Evolutionary conservation across 2,888 invertebrate species (phyloP), one percentile per base, ranked within the genome.

Genomic region (Erebia palarica): DNA sequence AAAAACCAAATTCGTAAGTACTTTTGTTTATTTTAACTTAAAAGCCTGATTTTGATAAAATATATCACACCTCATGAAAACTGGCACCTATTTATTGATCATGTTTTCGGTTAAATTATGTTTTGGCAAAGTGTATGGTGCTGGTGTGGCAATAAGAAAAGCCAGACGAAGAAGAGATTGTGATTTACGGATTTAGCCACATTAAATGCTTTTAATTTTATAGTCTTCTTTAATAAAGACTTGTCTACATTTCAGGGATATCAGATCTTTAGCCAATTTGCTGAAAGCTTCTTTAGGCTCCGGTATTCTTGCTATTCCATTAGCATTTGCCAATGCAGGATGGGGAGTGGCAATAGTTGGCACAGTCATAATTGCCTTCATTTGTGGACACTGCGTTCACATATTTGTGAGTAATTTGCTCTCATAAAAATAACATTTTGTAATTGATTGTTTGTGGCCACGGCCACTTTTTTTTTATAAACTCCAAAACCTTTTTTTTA

Each of bases 291-390:
- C 94, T 0, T 90, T 96, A 51, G 96, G 97, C 1, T 96, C 96
- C 0, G 96, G 96, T 2, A 94, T 96, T 57, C 88, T 96, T 64
- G 96, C 96, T 5, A 94, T 96, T 89, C 96, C 96, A 0, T 84
- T 95, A 71, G 96, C 96, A 3, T 95, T 96, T 79, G 94, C 94
- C 59, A 95, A 96, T 84, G 94, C 96, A 14, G 96, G 96, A 27
- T 92, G 96, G 79, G 92, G 94, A 75, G 92, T 95, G 13, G 96
- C 96, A 7, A 86, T 95, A 10, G 82, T 94, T 11, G 95, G 95
- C 0, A 93, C 93, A 3, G 64, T 91, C 14, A 75, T 92, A 65
- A 89, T 93, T 71, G 91, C 90, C 13, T 83, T 87, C 59, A 80
- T 93, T 67, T 94, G 93, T 76, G 85, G 87, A 16, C 92, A 94